A percentile compares a stretch with the other conserved stretches of the same genome.
Evolutionary conservation across 2,797 vertebrate genomes (phyloP).

Genomic region (Muraenolepis orangiensis): DNA sequence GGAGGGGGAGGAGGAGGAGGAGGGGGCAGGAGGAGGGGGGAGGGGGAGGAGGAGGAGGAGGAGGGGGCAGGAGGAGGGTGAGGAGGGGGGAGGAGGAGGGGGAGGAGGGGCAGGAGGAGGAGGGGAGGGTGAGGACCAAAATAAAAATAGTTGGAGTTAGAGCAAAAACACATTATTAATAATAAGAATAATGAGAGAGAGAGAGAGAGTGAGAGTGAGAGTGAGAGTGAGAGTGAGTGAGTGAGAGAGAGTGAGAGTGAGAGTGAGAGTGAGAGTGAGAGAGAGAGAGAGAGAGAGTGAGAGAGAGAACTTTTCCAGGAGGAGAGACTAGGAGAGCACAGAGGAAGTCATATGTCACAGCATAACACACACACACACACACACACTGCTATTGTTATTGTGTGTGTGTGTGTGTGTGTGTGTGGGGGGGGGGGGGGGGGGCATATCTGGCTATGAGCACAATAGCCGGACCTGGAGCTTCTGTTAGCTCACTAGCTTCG

Average conservation of each 20-base stretch:
- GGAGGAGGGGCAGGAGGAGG: not conserved
- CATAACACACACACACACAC: no score
- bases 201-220: not conserved
- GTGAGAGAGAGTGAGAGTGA: not conserved
- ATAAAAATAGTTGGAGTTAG: not conserved
- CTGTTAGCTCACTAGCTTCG: no score
- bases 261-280: slow-evolving; percentile 1
- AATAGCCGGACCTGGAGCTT: no score
- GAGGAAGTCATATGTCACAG: not conserved
- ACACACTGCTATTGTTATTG: not conserved
- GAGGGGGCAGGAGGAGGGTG: not conserved
- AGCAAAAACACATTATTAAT: no score
- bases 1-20: not conserved
- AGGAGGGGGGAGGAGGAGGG: no score
- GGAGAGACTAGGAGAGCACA: not conserved
- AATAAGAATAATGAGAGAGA: no score
- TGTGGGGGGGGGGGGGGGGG: no score
- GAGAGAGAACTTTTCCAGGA: not conserved
- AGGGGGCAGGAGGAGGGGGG: not conserved
- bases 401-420: not conserved
- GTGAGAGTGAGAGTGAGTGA: slow-evolving; percentile 1
- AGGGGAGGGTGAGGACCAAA: not conserved
- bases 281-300: not conserved
- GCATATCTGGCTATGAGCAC: not conserved
- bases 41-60: not conserved